Percentiles rank a stretch among this genome's conserved stretches.
Evolutionary conservation across 2,797 vertebrate species (phyloP).

Genomic region (Chelmon rostratus): DNA sequence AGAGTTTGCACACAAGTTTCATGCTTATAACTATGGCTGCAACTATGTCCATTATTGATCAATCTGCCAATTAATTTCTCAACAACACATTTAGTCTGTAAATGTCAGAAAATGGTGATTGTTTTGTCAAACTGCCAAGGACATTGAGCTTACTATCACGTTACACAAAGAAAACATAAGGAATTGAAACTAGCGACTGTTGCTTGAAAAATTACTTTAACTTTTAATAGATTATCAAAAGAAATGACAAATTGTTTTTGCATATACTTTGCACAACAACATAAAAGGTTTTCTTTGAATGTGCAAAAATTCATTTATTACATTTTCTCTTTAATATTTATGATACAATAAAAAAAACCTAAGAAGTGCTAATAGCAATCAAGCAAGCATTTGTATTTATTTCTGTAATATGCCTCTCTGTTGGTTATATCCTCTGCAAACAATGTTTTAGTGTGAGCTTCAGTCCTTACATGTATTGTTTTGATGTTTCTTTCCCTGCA

Average conservation of each 20-base stretch:
- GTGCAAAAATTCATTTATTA: background rate
- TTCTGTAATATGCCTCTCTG: background rate
- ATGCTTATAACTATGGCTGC: background rate
- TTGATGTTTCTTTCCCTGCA: background rate
- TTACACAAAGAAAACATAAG: background rate
- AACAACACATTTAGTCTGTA: background rate
- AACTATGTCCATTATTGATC: background rate
- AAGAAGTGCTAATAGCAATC: background rate
- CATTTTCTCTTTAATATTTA: background rate
- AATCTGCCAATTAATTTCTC: background rate
- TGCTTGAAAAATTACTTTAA: background rate
- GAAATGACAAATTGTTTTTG: too few species aligned
- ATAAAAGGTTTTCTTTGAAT: background rate
- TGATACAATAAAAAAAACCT: background rate
- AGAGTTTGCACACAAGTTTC: background rate
- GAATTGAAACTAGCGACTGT: background rate
- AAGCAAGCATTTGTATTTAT: background rate
- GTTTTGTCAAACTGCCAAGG: background rate
- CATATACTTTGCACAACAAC: too few species aligned
- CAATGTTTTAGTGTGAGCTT: background rate
- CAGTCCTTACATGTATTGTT: background rate
- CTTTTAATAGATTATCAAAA: too few species aligned
- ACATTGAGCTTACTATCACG: background rate
- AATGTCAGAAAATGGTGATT: background rate
- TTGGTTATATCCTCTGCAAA: background rate